Base-by-base conservation (phyloP, 2,113 vertebrate genomes). In the Gorsachius goisagi region DNA sequence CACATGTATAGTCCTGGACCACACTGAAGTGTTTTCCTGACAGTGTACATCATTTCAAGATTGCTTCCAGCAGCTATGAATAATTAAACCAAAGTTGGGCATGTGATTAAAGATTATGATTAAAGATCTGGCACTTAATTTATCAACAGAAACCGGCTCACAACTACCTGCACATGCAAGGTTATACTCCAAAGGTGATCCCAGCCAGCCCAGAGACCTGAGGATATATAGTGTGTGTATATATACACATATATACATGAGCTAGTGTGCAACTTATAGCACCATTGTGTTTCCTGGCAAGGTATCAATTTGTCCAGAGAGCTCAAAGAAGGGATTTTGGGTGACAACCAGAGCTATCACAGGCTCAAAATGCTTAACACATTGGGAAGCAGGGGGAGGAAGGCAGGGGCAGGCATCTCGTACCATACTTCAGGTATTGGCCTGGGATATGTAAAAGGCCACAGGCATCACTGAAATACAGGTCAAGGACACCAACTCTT, bases 101-200 rank as follows among this genome's bases (percentile, higher is more conserved):
- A 28, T 44, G 45, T 47, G 50, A 85, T 95, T 90, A 79, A 90
- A 90, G 66, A 62, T 82, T 44, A 82, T 67, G 55, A 94, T 63
- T 80, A 76, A 74, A 89, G 45, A 53, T 21, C 73, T 89, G 45
- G 41, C 77, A 69, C n/a, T 68, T 93, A 9, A 89, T 93, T 93
- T 87, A 33, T 87, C 85, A 69, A 20, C 30, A 69, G 45, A 19
- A 68, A 44, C 16, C 7, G 28, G 22, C 30, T 86, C 20, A 76
- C 64, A n/a, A 18, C 44, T 12, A 39, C 68, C 39, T 84, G 35
- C 53, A 39, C 14, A 11, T 4, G 45, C 22, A 37, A 1, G 0
- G 18, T 53, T 33, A 20, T 22, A 58, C 71, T 58, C 52, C 67
- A 75, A 47, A 75, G 44, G 41, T 30, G 53, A 72, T 63, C 49